Base-by-base conservation (phyloP, 92 coral and sea anemone species). In the Siderastrea radians region DNA sequence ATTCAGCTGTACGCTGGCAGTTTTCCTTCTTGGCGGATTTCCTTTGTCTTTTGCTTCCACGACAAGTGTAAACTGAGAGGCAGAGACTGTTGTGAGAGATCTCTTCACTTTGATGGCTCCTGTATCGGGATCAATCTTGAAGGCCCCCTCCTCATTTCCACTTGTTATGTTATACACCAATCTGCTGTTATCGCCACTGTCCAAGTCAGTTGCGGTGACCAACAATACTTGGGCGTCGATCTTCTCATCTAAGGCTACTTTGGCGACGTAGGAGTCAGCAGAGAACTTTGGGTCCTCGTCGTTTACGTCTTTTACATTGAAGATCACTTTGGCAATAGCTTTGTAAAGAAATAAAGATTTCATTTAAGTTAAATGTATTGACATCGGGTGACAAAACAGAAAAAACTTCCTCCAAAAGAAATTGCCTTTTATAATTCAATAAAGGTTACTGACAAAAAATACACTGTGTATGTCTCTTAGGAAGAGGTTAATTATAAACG, bases 171-270 rank as follows among this genome's bases (percentile, higher is more conserved):
- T 89, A 74, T 91, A 93, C 2, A 88, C 85, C 26, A 84, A 86
- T 50, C 84, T 94, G 3, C 93, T 91, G 71, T 95, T 95, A 73
- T 88, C 77, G 14, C 88, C 88, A 9, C 86, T 71, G 64, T 95
- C 98, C 84, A 91, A 88, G 65, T 95, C 98, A 16, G 98, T 95
- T 49, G 98, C 98, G 3, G 96, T 86, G 15, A 95, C 96, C 57
- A 91, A 91, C 67, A 95, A 79, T 46, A 95, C 89, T 49, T 89
- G 88, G 14, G 89, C 75, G 19, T 81, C 91, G 12, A 93, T 88
- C 5, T 74, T 68, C 13, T 94, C 94, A 84, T 93, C 98, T 10
- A 95, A 87, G 19, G 96, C 80, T 50, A 95, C 87, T 52, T 95
- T 95, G 48, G 93, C 84, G 66, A 93, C 84, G 74, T 95, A 95